These are phyloP conservation scores for Phenganax stokvisi DNA, from an alignment of 92 coral and sea anemone genomes.

Conservation along the genomic window DNA sequence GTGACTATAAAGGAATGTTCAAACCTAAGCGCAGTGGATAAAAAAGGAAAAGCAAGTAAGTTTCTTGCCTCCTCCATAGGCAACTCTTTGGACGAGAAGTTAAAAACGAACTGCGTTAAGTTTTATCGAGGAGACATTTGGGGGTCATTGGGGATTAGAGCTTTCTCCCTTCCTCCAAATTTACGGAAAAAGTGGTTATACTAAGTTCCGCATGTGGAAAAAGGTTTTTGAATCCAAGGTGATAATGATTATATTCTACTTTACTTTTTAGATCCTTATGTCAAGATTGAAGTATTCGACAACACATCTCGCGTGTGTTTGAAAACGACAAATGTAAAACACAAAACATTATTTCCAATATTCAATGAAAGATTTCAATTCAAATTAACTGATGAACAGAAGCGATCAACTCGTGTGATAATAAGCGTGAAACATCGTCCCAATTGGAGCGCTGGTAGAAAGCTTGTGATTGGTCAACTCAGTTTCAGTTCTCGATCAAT, in stretches of 20 bases:
- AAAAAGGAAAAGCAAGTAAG: constrained; percentile 29
- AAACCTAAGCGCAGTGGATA: constrained; percentile 12
- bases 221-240: too few relatives aligned
- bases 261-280: constrained; percentile 66
- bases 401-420: constrained; percentile 67
- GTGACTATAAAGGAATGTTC: constrained; percentile 33
- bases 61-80: too few relatives aligned
- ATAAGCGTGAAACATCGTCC: constrained; percentile 83
- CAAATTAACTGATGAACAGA: constrained; percentile 51
- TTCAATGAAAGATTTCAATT: constrained; percentile 62
- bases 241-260: too few relatives aligned
- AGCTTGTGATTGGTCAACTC: constrained; percentile 28
- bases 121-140: too few relatives aligned
- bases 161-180: too few relatives aligned
- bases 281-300: constrained; percentile 75
- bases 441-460: constrained; percentile 25
- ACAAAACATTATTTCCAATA: constrained; percentile 77
- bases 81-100: too few relatives aligned
- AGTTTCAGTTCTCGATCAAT: constrained; percentile 38
- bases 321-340: constrained; percentile 62
- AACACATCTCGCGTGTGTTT: constrained; percentile 63
- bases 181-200: too few relatives aligned
- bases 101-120: too few relatives aligned
- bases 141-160: too few relatives aligned
- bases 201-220: too few relatives aligned